Conservation (phyloP, 2,888 invertebrate genomes). For the Heteromurus nitidus region DNA sequence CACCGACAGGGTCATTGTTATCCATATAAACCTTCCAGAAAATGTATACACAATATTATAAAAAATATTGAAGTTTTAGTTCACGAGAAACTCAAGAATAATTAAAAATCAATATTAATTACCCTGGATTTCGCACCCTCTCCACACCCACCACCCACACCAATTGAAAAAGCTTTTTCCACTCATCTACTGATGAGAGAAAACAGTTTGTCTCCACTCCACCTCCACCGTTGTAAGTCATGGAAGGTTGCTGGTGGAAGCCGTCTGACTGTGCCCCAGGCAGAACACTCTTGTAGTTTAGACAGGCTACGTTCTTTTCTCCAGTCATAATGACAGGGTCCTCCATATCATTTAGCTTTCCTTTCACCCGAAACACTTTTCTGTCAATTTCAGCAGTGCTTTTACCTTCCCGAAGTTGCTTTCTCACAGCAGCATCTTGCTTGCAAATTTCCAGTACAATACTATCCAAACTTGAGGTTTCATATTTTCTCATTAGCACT, state of each 20-base stretch:
- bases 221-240: not conserved
- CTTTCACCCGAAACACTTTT: conserved; percentile 20
- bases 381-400: not conserved
- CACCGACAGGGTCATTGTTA: conserved; percentile 29
- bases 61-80: no score
- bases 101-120: no score
- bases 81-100: no score
- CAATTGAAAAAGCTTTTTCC: no score
- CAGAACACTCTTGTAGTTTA: conserved; percentile 24
- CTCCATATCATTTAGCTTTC: conserved; percentile 17
- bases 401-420: not conserved
- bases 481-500: conserved; percentile 25
- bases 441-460: conserved; percentile 39
- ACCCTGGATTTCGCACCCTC: no score
- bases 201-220: not conserved
- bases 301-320: conserved; percentile 14
- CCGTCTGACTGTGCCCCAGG: conserved; percentile 27
- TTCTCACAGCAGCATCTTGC: conserved; percentile 9
- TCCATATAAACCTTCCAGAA: conserved; percentile 23
- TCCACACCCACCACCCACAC: no score
- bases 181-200: no score
- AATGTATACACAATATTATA: no score
- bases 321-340: conserved; percentile 11
- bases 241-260: not conserved
- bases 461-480: conserved; percentile 31